Percentiles rank a stretch among this genome's conserved stretches.
Evolutionary conservation across 2,113 vertebrate genomes (phyloP).

Genomic region (Pyxicephalus adspersus): DNA sequence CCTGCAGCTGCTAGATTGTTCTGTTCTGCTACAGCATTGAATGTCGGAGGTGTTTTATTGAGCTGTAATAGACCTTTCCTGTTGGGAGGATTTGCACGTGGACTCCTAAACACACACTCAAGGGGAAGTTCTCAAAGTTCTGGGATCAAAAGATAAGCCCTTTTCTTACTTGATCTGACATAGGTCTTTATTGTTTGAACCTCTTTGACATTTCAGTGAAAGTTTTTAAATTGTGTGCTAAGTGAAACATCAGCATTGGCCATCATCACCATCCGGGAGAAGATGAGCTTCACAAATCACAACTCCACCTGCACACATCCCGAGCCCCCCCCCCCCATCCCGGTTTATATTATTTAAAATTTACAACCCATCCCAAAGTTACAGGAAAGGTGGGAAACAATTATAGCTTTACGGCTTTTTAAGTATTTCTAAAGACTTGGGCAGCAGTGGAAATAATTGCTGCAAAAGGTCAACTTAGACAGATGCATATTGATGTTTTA

Average conservation of each 20-base stretch:
- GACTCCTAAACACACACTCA: conserved; percentile 76
- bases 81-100: conserved; percentile 76
- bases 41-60: conserved; percentile 59
- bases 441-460: conserved; percentile 47
- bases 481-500: conserved; percentile 39
- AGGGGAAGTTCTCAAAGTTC: conserved; percentile 93
- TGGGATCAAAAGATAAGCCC: conserved; percentile 90
- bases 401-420: conserved; percentile 24
- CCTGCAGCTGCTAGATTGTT: conserved; percentile 72
- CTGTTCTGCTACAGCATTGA: conserved; percentile 37
- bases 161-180: conserved; percentile 68
- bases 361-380: background rate
- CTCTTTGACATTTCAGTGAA: conserved; percentile 57
- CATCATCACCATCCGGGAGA: conserved; percentile 16
- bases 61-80: conserved; percentile 83
- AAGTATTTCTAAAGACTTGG: conserved; percentile 44
- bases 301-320: conserved; percentile 29
- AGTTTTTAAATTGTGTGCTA: conserved; percentile 53
- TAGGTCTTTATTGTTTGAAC: conserved; percentile 55
- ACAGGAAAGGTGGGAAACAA: conserved; percentile 33
- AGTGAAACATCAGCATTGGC: conserved; percentile 19
- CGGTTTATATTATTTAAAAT: conserved; percentile 40
- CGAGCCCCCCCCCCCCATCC: conserved; percentile 23
- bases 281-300: background rate
- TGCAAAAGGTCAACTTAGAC: conserved; percentile 43